Evolutionary conservation across 2,797 vertebrate species (phyloP), one percentile per base, ranked within the genome.

Genomic region (Gila robusta): DNA sequence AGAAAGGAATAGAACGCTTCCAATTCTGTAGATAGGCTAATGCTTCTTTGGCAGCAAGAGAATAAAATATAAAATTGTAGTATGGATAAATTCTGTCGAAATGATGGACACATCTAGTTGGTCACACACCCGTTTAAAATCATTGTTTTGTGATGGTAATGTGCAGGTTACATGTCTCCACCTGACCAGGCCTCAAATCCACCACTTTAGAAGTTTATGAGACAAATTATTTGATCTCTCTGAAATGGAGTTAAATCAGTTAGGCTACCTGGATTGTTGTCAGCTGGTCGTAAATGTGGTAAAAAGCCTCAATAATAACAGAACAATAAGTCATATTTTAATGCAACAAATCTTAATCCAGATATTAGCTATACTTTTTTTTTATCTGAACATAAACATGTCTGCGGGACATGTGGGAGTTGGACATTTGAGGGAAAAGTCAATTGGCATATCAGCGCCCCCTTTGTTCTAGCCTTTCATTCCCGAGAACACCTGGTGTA

Each of bases 401-500:
- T 56, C 32, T 76, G 41, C 1, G 2, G 59, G 35, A 32, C 32
- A 32, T 12, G 44, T 79, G n/a, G 49, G 26, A 35, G 54, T 83
- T 44, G 21, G 14, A 32, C 2, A 28, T 62, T 49, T 80, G n/a
- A 67, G 59, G 19, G 19, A 47, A 59, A 73, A 62, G 17, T 54
- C 23, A 44, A 32, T 6, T 41, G 81, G 72, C 32, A 28, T 39
- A 62, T 54, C 26, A 39, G 44, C 19, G 21, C 47, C 23, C 3
- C 66, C 44, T 52, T 69, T 56, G 19, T 80, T 62, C 21, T 6
- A 47, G 54, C 35, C 77, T 62, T 81, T 85, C 84, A 72, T 87
- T 86, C 85, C 78, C 37, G 85, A 72, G 3, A 76, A 86, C 89
- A 89, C 85, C 90, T 92, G 91, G 87, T 23, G 23, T 47, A 71